Base-by-base conservation (phyloP, 1,140 invertebrate genomes). In the Caerostris darwini region DNA sequence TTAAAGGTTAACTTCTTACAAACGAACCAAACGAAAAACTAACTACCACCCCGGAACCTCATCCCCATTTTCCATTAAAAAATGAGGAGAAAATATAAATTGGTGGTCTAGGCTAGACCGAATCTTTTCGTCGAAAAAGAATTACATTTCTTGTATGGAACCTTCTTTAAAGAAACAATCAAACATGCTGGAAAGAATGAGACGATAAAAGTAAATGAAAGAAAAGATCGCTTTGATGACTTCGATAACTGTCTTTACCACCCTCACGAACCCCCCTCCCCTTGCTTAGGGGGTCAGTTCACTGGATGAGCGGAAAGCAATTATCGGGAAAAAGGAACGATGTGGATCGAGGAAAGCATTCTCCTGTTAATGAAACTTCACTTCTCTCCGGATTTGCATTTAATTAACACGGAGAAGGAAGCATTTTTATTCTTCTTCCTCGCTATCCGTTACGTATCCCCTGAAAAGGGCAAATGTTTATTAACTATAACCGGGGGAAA, bases 351-450 rank as follows among this genome's bases (percentile, higher is more conserved):
- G 17, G 71, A 12, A 59, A 7, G 83, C 19, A 56, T 57, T 17
- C 58, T 17, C 83, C 56, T 85, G 83, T 58, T 85, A 85, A 85
- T 85, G 83, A 85, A 85, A 85, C 83, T 58, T 85, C 83, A 85
- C 83, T 85, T 85, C 83, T 85, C 56, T 10, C 54, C 7, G 83
- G 83, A 85, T 85, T 85, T 85, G 83, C 83, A 85, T 85, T 85
- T 85, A 85, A 58, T 85, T 85, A 85, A 85, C 83, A 85, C 83
- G 17, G 83, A 17, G 50, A n/a, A 54, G 56, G 8, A 34, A 57
- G 56, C 34, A 59, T 50, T 85, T 57, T 58, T 57, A 19, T 85
- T 59, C 83, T 85, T 57, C 54, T 58, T n/a, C 17, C 19, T 58
- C 19, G 83, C 71, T 77, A 77, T 77, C 71, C 71, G 71, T 77